Conservation (phyloP, 2,888 invertebrate species). For the Scaptomyza flava region DNA sequence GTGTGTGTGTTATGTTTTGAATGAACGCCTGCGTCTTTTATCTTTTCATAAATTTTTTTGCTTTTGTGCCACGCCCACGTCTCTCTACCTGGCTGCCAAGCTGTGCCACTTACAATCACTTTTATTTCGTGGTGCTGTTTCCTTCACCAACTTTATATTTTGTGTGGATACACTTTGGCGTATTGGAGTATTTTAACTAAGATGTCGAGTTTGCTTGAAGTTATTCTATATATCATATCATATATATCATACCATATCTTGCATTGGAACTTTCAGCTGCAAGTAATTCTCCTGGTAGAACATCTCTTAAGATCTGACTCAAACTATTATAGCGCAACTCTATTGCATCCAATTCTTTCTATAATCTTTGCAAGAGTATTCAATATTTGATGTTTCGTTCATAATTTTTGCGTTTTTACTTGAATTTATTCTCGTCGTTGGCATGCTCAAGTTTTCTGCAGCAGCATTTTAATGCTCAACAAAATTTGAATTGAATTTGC, state of each 20-base stretch:
- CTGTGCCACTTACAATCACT: constrained; percentile 75
- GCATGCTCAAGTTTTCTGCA: constrained; percentile 39
- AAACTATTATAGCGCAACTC: too few relatives aligned
- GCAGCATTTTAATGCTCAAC: constrained; percentile 76
- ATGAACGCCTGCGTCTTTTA: constrained; percentile 78
- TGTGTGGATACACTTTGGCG: neutral
- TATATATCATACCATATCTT: too few relatives aligned
- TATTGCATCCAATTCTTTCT: too few relatives aligned
- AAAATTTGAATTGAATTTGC: constrained; percentile 79
- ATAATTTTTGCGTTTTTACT: neutral
- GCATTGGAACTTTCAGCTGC: too few relatives aligned
- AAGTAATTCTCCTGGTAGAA: too few relatives aligned
- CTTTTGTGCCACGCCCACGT: constrained; percentile 46
- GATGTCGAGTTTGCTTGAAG: neutral
- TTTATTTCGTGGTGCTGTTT: constrained; percentile 68
- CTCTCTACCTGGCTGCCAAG: constrained; percentile 12
- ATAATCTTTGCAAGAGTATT: neutral
- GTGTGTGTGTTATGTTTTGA: constrained; percentile 73
- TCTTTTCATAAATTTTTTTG: constrained; percentile 71
- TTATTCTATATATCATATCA: too few relatives aligned
- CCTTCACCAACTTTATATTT: constrained; percentile 36
- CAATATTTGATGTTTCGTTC: neutral
- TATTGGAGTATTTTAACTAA: neutral
- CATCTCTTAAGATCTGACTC: too few relatives aligned
- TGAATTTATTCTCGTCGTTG: neutral